Conservation (phyloP, 2,797 vertebrate species). For the Craterocephalus amniculus region DNA sequence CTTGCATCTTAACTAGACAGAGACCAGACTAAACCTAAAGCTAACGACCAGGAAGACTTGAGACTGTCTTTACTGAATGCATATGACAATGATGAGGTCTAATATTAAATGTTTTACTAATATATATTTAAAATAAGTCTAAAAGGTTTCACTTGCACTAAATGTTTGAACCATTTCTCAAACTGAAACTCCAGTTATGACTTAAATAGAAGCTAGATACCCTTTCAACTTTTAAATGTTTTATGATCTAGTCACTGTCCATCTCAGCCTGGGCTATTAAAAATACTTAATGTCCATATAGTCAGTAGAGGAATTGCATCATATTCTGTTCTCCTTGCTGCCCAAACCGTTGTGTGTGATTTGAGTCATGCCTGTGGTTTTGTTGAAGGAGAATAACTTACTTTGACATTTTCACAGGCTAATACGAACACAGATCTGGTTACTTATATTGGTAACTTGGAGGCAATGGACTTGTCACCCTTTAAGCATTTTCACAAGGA, state of each 20-base stretch:
- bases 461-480: not conserved
- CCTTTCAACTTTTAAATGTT: not conserved
- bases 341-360: constrained; percentile 16
- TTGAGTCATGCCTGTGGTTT: constrained; percentile 54
- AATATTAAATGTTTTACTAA: not conserved
- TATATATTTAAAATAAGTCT: not conserved
- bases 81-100: not conserved
- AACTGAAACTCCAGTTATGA: not conserved
- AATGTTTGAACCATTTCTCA: too few relatives aligned
- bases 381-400: constrained; percentile 40
- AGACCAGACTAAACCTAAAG: too few relatives aligned
- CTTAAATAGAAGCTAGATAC: not conserved
- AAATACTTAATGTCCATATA: not conserved
- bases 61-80: not conserved
- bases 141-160: too few relatives aligned
- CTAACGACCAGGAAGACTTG: not conserved
- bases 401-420: constrained; percentile 45
- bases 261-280: not conserved
- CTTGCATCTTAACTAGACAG: too few relatives aligned
- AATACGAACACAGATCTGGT: constrained; percentile 11
- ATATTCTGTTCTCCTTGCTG: constrained; percentile 5
- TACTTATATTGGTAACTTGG: constrained; percentile 4
- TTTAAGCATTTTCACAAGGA: not conserved
- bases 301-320: not conserved
- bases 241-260: not conserved